Conservation (phyloP, 2,797 vertebrate species). For the Channallabes apus region DNA sequence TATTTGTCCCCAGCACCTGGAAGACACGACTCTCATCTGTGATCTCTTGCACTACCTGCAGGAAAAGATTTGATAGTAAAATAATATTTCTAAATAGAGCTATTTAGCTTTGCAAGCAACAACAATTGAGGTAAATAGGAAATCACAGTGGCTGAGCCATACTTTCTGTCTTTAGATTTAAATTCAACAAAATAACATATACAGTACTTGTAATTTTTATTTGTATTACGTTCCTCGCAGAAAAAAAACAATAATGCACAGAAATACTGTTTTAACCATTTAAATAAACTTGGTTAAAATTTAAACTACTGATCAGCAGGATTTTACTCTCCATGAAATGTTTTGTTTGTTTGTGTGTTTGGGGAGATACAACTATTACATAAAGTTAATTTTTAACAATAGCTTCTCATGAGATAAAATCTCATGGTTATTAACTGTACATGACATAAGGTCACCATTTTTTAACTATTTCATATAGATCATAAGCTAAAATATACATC, state of each 20-base stretch:
- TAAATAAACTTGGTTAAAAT: not conserved
- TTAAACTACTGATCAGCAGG: not conserved
- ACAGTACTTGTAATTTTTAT: not conserved
- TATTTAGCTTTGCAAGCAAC: not conserved
- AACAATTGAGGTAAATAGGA: not conserved
- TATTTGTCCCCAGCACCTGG: constrained; percentile 72
- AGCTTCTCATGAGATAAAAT: not conserved
- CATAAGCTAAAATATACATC: not conserved
- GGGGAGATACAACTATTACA: not conserved
- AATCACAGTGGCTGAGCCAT: not conserved
- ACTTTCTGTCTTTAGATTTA: not conserved
- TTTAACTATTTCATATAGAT: not conserved
- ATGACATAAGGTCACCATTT: not conserved
- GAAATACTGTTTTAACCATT: not conserved
- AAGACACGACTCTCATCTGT: constrained; percentile 73
- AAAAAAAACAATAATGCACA: not conserved
- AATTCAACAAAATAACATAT: not conserved
- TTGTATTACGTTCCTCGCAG: not conserved
- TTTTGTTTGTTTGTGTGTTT: not conserved
- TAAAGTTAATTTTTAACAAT: not conserved
- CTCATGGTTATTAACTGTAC: not conserved
- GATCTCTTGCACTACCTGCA: constrained; percentile 78
- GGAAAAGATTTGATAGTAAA: not conserved
- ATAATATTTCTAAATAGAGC: not conserved
- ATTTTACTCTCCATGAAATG: not conserved